Percentiles rank a stretch among this genome's conserved stretches.
Conservation (phyloP, 2,113 vertebrate genomes). For the Megaleporinus macrocephalus region DNA sequence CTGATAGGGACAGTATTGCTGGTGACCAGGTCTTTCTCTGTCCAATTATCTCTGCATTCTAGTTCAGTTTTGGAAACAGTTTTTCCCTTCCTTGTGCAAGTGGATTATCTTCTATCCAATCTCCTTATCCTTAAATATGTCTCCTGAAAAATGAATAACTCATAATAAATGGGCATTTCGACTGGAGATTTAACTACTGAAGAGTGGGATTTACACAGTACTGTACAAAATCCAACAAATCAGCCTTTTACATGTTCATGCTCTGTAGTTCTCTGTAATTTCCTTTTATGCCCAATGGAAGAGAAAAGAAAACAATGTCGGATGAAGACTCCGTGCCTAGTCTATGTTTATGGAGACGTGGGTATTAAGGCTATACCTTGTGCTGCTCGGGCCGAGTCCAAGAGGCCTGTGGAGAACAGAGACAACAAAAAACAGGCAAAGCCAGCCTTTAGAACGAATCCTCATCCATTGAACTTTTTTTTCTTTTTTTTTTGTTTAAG, state of each 20-base stretch:
- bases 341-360: slow-evolving; percentile 28
- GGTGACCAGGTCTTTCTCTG: no score
- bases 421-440: slow-evolving; percentile 80
- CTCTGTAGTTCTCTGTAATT: neutral
- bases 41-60: no score
- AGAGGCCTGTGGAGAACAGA: slow-evolving; percentile 97
- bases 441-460: slow-evolving; percentile 73
- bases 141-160: no score
- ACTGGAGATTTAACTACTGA: no score
- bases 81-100: no score
- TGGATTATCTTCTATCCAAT: no score
- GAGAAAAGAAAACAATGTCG: neutral
- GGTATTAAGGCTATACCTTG: slow-evolving; percentile 90
- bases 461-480: slow-evolving; percentile 51
- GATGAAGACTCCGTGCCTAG: neutral
- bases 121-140: no score
- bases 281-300: neutral
- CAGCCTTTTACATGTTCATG: neutral
- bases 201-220: no score
- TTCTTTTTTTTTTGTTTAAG: no score
- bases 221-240: neutral
- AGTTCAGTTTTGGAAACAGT: no score
- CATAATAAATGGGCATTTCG: no score
- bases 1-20: no score
- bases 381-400: slow-evolving; percentile 98